Conservation (phyloP, 2,888 invertebrate species). For the Cabera pusaria region DNA sequence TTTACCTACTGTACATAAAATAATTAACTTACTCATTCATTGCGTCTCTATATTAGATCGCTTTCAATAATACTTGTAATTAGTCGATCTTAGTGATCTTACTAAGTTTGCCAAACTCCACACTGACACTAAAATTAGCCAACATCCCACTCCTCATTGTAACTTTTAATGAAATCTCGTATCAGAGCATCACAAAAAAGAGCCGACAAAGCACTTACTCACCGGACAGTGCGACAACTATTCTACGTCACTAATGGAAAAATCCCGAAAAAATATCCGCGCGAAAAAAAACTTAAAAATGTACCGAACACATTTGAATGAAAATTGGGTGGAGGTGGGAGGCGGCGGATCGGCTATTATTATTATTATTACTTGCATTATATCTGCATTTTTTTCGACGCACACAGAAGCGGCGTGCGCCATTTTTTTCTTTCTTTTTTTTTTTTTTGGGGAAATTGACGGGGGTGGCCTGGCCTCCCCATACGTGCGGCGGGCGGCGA, state of each 20-base stretch:
- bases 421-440: conserved; percentile 78
- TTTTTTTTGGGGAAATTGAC: conserved; percentile 71
- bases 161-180: conserved; percentile 58
- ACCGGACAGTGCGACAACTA: conserved; percentile 56
- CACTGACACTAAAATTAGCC: conserved; percentile 1
- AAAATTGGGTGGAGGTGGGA: conserved; percentile 76
- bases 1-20: no score
- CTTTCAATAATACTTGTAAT: no score
- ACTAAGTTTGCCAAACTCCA: no score
- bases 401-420: conserved; percentile 67
- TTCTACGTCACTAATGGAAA: conserved; percentile 75
- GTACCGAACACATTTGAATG: conserved; percentile 79
- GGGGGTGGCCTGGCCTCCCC: conserved; percentile 57
- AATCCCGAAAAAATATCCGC: conserved; percentile 78
- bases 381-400: conserved; percentile 80
- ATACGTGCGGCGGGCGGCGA: conserved; percentile 36
- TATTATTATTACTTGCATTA: conserved; percentile 83
- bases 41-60: no score
- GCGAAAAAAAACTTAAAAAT: conserved; percentile 69
- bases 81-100: no score
- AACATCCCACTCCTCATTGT: conserved; percentile 27
- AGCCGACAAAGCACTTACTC: conserved; percentile 53
- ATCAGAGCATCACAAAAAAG: conserved; percentile 46
- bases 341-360: conserved; percentile 77
- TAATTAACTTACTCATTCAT: no score